phyloP scores from a whole-genome alignment of 2,888 invertebrate genomes.

The Camponotus fellah region DNA sequence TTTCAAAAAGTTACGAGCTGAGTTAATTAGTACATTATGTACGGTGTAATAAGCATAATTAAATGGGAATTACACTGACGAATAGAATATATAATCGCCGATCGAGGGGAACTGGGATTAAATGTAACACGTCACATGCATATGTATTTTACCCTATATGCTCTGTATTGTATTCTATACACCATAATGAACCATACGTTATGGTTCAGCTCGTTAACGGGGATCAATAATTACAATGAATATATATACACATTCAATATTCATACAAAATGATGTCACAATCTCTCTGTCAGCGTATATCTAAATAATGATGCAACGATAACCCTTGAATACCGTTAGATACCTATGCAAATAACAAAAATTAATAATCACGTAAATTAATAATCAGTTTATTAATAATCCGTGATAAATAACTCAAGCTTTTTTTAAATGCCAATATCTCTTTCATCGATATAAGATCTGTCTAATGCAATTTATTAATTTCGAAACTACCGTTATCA shows the following conservation, averaged over 20 bases:
- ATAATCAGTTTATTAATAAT: slow-evolving; percentile 27
- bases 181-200: slow-evolving; percentile 34
- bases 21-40: slow-evolving; percentile 23
- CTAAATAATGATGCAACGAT: slow-evolving; percentile 29
- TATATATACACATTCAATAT: slow-evolving; percentile 46
- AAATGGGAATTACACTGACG: slow-evolving; percentile 21
- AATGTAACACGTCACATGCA: slow-evolving; percentile 27
- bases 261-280: slow-evolving; percentile 38
- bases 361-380: slow-evolving; percentile 18
- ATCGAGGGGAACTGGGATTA: slow-evolving; percentile 23
- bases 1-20: neutral
- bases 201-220: slow-evolving; percentile 34
- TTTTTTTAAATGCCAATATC: neutral
- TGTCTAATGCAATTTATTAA: slow-evolving; percentile 11
- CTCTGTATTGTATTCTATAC: neutral
- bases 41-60: slow-evolving; percentile 30
- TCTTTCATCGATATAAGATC: neutral
- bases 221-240: slow-evolving; percentile 49
- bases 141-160: too few species aligned
- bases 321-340: slow-evolving; percentile 26
- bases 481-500: neutral
- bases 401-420: neutral
- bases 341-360: slow-evolving; percentile 22
- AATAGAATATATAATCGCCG: slow-evolving; percentile 30
- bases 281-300: slow-evolving; percentile 38